phyloP scores from a whole-genome alignment of 2,888 invertebrate species.

The Scaptomyza caliginosa region DNA sequence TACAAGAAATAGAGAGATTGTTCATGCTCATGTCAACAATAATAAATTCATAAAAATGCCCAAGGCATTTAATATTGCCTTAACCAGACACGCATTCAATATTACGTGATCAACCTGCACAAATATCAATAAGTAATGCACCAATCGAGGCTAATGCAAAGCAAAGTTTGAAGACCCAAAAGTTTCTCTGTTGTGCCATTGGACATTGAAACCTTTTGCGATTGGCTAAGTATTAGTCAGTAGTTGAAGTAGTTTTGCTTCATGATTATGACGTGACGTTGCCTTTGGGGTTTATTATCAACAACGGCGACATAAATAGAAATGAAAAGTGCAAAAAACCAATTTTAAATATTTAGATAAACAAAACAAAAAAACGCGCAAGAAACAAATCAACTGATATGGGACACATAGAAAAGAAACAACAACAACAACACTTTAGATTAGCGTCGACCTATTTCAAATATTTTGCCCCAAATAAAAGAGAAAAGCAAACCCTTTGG shows the following conservation, averaged over 20 bases:
- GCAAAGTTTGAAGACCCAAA: too few species aligned
- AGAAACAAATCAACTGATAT: slow-evolving; percentile 69
- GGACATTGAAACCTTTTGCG: slow-evolving; percentile 29
- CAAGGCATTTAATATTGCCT: slow-evolving; percentile 49
- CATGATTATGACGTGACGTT: slow-evolving; percentile 43
- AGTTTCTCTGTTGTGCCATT: too few species aligned
- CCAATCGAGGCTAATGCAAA: slow-evolving; percentile 19
- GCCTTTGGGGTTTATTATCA: slow-evolving; percentile 51
- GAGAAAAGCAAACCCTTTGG: too few species aligned
- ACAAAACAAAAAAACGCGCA: slow-evolving; percentile 56
- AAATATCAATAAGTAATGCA: slow-evolving; percentile 13
- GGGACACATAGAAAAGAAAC: slow-evolving; percentile 16
- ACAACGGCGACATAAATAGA: slow-evolving; percentile 43
- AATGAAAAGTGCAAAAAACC: slow-evolving; percentile 54
- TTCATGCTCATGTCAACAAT: slow-evolving; percentile 46
- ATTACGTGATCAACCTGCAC: slow-evolving; percentile 50
- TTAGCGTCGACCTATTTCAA: slow-evolving; percentile 73
- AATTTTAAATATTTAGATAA: slow-evolving; percentile 77
- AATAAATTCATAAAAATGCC: slow-evolving; percentile 69
- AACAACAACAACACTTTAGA: slow-evolving; percentile 70
- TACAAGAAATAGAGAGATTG: slow-evolving; percentile 25
- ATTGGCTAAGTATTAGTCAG: too few species aligned
- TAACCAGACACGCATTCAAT: slow-evolving; percentile 13
- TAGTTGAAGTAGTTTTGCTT: slow-evolving; percentile 16
- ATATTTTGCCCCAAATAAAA: slow-evolving; percentile 9